Evolutionary conservation across 1,140 invertebrate species (phyloP), one percentile per base, ranked within the genome.

Genomic region (Drosophila paulistorum): DNA sequence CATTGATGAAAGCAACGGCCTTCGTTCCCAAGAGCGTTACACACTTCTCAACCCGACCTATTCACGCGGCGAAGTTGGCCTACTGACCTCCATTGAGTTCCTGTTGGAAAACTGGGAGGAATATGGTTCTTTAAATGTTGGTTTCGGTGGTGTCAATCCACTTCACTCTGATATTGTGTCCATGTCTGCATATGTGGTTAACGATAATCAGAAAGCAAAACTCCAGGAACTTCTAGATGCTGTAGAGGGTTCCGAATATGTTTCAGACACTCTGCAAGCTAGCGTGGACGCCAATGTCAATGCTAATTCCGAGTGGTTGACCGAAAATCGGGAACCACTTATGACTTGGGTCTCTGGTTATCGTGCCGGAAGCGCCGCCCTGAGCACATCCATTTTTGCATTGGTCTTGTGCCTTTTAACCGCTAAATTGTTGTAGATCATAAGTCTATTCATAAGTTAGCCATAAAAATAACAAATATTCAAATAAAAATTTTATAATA

Each of bases 121-220:
- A 10, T 91, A 91, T 35, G 79, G 55, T 6, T 14, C 74, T 0
- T 62, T 91, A 7, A 87, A 76, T 37, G 10, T 70, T 6, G 90
- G 85, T 0, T 91, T 91, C 13, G 87, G 87, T 35, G 85, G 86
- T 3, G 55, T 65, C 0, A 91, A 90, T 54, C 85, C 90, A 0
- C 74, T 91, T 0, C 73, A 87, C 26, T 45, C 60, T 9, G 90
- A 86, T 14, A 80, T 91, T 9, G 11, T 73, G 0, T 54, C 69
- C 48, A 91, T 91, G 65, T 76, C 90, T 6, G 51, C 35, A 3
- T 90, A 91, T 65, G 71, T 77, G 13, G 77, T 90, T 6, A 91
- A 70, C 41, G 63, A 64, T 2, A 70, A 65, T 7, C 90, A 91
- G 64, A 57, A 78, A 60, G n/a, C 26, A 0, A 77, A 74, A 17